phyloP scores from a whole-genome alignment of 2,888 invertebrate genomes.

The Boloria selene region DNA sequence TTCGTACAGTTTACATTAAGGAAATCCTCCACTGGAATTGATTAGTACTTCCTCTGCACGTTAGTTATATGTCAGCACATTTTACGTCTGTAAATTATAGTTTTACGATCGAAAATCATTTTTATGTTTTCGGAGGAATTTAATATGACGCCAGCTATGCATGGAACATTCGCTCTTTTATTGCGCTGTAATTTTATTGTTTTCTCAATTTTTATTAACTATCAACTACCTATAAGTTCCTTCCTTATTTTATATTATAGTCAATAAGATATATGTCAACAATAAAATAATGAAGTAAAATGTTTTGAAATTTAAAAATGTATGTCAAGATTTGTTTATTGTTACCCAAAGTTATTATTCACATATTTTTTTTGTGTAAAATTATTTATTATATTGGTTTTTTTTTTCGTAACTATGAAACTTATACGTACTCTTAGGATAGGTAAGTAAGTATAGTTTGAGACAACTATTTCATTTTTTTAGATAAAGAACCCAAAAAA shows the following conservation, averaged over 20 bases:
- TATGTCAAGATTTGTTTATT: not conserved
- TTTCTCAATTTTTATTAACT: slow-evolving; percentile 83
- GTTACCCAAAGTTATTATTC: too few relatives aligned
- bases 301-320: not conserved
- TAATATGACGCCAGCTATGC: slow-evolving; percentile 81
- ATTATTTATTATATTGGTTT: too few relatives aligned
- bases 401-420: too few relatives aligned
- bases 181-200: slow-evolving; percentile 82
- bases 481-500: too few relatives aligned
- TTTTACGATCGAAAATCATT: slow-evolving; percentile 83
- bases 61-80: slow-evolving; percentile 77
- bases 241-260: slow-evolving; percentile 15
- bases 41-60: slow-evolving; percentile 40
- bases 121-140: slow-evolving; percentile 82
- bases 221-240: slow-evolving; percentile 61
- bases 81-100: slow-evolving; percentile 83
- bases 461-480: too few relatives aligned
- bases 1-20: slow-evolving; percentile 37
- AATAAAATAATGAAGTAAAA: not conserved
- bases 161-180: slow-evolving; percentile 79
- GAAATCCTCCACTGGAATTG: slow-evolving; percentile 30
- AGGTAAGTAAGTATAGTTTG: too few relatives aligned
- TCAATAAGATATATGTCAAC: not conserved
- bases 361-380: too few relatives aligned
- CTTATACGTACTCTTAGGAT: too few relatives aligned